These are phyloP conservation scores for Eriocheir sinensis DNA, from an alignment of 1,140 invertebrate species.

Conservation along the genomic window DNA sequence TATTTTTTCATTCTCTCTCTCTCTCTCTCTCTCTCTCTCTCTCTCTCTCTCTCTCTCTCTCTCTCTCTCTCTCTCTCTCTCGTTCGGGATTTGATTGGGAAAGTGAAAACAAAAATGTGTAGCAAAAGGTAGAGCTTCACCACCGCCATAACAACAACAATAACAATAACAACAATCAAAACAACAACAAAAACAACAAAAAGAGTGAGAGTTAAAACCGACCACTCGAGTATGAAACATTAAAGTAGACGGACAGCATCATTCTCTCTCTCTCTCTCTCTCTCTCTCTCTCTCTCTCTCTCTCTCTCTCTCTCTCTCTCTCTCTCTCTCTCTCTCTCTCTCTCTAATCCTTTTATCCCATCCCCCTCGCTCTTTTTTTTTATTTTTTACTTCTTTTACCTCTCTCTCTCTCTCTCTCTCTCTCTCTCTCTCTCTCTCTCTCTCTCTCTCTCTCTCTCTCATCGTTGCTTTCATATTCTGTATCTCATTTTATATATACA, in stretches of 20 bases:
- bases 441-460: background rate
- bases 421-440: constrained; percentile 22
- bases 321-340: background rate
- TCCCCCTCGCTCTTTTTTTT: background rate
- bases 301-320: background rate
- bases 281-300: background rate
- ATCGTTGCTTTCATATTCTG: no score
- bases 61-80: background rate
- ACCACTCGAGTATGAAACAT: background rate
- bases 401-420: constrained; percentile 11
- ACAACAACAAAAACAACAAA: no score
- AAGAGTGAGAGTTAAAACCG: background rate
- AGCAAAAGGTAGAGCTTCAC: background rate
- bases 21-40: background rate
- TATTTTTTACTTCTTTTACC: background rate
- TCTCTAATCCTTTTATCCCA: background rate
- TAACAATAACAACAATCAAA: no score
- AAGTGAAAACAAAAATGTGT: background rate
- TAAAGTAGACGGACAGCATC: background rate
- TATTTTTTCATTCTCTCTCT: background rate
- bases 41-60: constrained; percentile 5
- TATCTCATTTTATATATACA: no score
- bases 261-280: background rate
- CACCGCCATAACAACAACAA: no score
- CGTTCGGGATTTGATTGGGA: background rate